phyloP scores from a whole-genome alignment of 2,888 invertebrate species.

The Therioaphis trifolii region DNA sequence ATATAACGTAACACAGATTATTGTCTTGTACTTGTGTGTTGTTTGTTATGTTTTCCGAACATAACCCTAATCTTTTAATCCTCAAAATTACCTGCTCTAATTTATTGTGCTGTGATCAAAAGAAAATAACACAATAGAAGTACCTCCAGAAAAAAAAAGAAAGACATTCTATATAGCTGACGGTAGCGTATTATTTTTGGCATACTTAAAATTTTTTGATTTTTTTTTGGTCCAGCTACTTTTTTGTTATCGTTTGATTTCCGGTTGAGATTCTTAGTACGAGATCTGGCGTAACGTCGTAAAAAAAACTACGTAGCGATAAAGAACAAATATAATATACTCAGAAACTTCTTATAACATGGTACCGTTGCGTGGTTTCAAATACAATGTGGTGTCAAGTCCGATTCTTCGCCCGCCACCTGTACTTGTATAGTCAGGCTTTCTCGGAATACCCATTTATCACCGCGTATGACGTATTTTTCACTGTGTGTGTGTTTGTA shows the following conservation, averaged over 20 bases:
- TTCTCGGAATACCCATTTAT: slow-evolving; percentile 4
- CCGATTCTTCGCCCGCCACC: background rate
- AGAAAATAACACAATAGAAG: background rate
- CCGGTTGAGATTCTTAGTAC: background rate
- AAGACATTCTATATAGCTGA: background rate
- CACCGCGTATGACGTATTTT: background rate
- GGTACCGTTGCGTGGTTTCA: background rate
- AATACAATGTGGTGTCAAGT: background rate
- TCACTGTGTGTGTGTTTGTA: no score
- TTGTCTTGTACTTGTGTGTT: background rate
- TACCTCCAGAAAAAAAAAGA: background rate
- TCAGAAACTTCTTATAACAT: background rate
- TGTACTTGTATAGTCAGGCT: background rate
- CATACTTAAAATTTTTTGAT: background rate
- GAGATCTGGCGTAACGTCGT: background rate
- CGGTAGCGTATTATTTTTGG: background rate
- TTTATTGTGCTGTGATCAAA: background rate
- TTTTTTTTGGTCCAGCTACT: background rate
- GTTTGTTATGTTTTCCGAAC: background rate
- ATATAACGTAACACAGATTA: background rate
- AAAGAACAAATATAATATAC: background rate
- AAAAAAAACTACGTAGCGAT: background rate
- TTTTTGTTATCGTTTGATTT: background rate
- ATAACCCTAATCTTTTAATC: background rate
- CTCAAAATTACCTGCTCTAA: background rate